These are phyloP conservation scores for Notarius quadriscutis DNA, from an alignment of 2,113 vertebrate genomes.

Conservation along the genomic window DNA sequence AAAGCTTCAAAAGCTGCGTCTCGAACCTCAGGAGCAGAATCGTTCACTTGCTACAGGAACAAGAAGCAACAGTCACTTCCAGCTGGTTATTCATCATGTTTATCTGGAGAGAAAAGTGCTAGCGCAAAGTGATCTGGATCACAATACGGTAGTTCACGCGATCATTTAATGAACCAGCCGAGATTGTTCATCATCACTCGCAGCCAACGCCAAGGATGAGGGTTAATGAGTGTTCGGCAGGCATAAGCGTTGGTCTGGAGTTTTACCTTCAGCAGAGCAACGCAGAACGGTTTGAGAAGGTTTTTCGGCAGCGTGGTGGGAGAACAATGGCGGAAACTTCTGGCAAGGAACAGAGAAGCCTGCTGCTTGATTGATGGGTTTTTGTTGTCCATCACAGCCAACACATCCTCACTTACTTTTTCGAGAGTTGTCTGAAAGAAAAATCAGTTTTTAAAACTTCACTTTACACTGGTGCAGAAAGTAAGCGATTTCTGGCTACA, in stretches of 20 bases:
- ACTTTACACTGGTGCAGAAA: no score
- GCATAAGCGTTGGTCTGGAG: no score
- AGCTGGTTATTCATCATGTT: neutral
- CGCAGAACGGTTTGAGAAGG: constrained; percentile 90
- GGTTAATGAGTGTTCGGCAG: no score
- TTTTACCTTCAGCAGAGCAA: constrained; percentile 90
- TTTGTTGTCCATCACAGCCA: constrained; percentile 98
- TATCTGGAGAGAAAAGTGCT: neutral
- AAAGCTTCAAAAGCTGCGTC: constrained; percentile 96
- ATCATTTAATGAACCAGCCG: no score
- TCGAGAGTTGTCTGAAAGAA: constrained; percentile 85
- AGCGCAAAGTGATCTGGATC: neutral
- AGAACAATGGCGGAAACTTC: constrained; percentile 90
- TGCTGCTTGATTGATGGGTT: constrained; percentile 98
- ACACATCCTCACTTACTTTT: constrained; percentile 90
- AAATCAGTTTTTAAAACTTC: no score
- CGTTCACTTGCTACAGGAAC: constrained; percentile 87
- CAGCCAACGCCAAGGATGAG: no score
- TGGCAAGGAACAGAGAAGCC: constrained; percentile 91
- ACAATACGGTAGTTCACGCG: no score
- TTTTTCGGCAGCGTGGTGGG: constrained; percentile 87
- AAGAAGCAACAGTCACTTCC: neutral
- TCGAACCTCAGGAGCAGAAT: constrained; percentile 93
- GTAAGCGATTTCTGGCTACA: no score
- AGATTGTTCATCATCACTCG: no score